Evolutionary conservation across 2,888 invertebrate species (phyloP).

Genomic region (Apeira syringaria): DNA sequence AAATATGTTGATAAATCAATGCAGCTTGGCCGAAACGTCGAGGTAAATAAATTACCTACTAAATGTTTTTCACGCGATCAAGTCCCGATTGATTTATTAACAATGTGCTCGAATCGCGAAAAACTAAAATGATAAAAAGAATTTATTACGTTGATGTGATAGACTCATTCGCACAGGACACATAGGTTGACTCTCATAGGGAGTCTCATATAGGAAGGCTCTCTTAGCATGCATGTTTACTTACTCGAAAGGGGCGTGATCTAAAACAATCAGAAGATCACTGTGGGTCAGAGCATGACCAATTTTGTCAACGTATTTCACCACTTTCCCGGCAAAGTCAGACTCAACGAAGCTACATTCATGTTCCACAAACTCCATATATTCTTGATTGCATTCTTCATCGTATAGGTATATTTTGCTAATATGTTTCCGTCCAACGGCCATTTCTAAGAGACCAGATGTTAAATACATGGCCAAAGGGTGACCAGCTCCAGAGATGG

Average conservation of each 20-base stretch:
- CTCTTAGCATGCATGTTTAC: slow-evolving; percentile 30
- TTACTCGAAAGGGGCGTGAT: slow-evolving; percentile 69
- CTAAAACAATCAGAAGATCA: slow-evolving; percentile 79
- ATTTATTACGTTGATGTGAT: too few relatives aligned
- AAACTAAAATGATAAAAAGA: too few relatives aligned
- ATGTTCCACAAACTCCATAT: slow-evolving; percentile 57
- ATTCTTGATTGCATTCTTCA: slow-evolving; percentile 42
- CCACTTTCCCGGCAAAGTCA: slow-evolving; percentile 51
- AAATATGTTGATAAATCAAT: too few relatives aligned
- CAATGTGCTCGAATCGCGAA: too few relatives aligned
- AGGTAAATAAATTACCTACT: too few relatives aligned
- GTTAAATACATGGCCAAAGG: slow-evolving; percentile 59
- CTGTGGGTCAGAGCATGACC: slow-evolving; percentile 70
- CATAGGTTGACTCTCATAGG: too few relatives aligned
- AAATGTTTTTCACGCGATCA: too few relatives aligned
- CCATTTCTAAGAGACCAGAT: slow-evolving; percentile 57
- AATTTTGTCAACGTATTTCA: slow-evolving; percentile 65
- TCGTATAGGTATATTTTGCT: slow-evolving; percentile 65
- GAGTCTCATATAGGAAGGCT: too few relatives aligned
- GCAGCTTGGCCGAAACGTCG: too few relatives aligned
- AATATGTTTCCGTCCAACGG: slow-evolving; percentile 42
- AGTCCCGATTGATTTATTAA: too few relatives aligned
- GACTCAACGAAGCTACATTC: slow-evolving; percentile 59
- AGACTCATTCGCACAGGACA: too few relatives aligned
- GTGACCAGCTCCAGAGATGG: slow-evolving; percentile 62